Evolutionary conservation across 2,888 invertebrate species (phyloP).

Genomic region (Drosophila trichaetosa): DNA sequence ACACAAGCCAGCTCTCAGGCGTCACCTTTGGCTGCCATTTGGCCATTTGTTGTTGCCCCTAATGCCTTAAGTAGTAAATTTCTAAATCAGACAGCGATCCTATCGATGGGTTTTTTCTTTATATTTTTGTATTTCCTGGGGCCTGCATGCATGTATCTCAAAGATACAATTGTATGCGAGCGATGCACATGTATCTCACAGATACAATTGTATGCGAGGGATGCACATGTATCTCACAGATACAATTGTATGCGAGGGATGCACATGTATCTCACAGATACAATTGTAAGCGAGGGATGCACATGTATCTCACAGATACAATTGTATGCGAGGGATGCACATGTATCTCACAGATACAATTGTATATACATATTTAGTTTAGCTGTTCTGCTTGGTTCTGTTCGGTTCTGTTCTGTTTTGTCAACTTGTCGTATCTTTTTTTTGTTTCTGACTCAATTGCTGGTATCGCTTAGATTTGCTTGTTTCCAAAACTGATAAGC

Average conservation of each 20-base stretch:
- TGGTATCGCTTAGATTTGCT: constrained; percentile 74
- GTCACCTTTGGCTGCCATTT: constrained; percentile 9
- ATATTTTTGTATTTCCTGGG: not conserved
- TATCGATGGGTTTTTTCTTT: constrained; percentile 7
- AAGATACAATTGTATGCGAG: not conserved
- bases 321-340: not conserved
- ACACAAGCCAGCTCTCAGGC: constrained; percentile 20
- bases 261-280: too few relatives aligned
- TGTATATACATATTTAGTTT: not conserved
- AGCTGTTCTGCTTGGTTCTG: not conserved
- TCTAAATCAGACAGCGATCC: constrained; percentile 21
- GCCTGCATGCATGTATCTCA: not conserved
- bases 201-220: not conserved
- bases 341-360: not conserved
- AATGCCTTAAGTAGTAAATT: constrained; percentile 30
- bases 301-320: too few relatives aligned
- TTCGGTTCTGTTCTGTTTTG: constrained; percentile 52
- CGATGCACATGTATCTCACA: not conserved
- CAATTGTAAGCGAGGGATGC: too few relatives aligned
- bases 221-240: not conserved
- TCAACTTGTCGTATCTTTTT: constrained; percentile 65
- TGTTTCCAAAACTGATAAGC: constrained; percentile 57
- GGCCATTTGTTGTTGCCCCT: not conserved
- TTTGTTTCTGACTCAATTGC: constrained; percentile 70
- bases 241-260: too few relatives aligned